A percentile compares a stretch with the other conserved stretches of the same genome.
These are phyloP conservation scores for Chloropsis hardwickii DNA, from an alignment of 2,113 vertebrate species.

Conservation along the genomic window DNA sequence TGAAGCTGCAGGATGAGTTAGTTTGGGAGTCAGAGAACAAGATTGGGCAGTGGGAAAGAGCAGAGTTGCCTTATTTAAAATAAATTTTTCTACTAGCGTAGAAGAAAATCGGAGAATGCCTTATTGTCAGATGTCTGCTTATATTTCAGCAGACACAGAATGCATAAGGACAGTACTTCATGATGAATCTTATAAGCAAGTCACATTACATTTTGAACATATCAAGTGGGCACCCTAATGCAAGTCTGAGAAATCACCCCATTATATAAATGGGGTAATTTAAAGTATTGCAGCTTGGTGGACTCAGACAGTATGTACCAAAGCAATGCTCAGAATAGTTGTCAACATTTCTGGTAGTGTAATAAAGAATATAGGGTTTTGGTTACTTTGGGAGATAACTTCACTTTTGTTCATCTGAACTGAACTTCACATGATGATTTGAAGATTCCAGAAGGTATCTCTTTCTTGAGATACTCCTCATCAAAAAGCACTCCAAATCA, in stretches of 20 bases:
- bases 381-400: background rate
- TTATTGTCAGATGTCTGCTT: background rate
- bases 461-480: background rate
- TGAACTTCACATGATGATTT: background rate
- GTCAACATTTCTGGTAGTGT: background rate
- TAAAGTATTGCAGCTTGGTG: background rate
- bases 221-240: background rate
- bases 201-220: background rate
- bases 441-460: background rate
- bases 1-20: background rate
- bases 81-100: background rate
- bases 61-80: background rate
- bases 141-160: background rate
- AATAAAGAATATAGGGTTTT: background rate
- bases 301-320: background rate
- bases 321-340: background rate
- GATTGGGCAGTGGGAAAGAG: background rate
- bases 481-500: background rate
- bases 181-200: background rate
- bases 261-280: background rate
- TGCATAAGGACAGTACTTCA: background rate
- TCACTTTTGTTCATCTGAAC: background rate
- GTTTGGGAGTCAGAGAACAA: background rate
- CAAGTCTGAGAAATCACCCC: background rate
- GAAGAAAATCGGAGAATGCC: background rate